These are phyloP conservation scores for Typhlichthys eigenmanni DNA, from an alignment of 2,797 vertebrate genomes.

Conservation along the genomic window DNA sequence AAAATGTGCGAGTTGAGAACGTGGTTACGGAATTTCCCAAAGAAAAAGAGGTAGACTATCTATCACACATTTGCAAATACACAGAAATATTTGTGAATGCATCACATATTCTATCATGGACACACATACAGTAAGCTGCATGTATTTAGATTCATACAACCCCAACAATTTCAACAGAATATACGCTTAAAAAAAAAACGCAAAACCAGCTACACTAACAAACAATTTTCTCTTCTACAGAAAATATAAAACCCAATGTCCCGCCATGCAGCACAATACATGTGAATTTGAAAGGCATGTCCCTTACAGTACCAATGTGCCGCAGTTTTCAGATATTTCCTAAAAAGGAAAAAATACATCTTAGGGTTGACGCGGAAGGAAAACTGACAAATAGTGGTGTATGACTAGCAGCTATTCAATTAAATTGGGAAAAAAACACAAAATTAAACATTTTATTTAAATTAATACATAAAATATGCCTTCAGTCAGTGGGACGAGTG, in stretches of 20 bases:
- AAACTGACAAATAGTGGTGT: too few relatives aligned
- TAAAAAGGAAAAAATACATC: too few relatives aligned
- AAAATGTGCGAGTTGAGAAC: slow-evolving; percentile 34
- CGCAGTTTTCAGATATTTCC: neutral
- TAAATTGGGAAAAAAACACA: neutral
- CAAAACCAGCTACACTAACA: slow-evolving; percentile 45
- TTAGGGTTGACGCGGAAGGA: too few relatives aligned
- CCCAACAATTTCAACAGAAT: slow-evolving; percentile 66
- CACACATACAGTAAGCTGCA: slow-evolving; percentile 31
- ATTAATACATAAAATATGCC: neutral
- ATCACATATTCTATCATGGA: neutral
- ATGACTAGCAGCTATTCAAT: too few relatives aligned
- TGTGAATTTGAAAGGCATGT: neutral
- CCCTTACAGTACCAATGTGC: neutral
- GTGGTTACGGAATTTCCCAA: slow-evolving; percentile 57
- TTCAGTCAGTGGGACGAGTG: neutral
- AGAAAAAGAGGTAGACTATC: neutral
- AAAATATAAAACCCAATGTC: slow-evolving; percentile 52
- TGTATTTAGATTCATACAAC: slow-evolving; percentile 66
- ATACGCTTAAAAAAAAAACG: slow-evolving; percentile 49
- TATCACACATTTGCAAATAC: slow-evolving; percentile 2
- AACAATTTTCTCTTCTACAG: slow-evolving; percentile 57
- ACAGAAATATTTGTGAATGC: too few relatives aligned
- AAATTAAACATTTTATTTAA: neutral
- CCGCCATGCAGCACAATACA: slow-evolving; percentile 28